Evolutionary conservation across 2,888 invertebrate species (phyloP).

Genomic region (Polyommatus iphigenia): DNA sequence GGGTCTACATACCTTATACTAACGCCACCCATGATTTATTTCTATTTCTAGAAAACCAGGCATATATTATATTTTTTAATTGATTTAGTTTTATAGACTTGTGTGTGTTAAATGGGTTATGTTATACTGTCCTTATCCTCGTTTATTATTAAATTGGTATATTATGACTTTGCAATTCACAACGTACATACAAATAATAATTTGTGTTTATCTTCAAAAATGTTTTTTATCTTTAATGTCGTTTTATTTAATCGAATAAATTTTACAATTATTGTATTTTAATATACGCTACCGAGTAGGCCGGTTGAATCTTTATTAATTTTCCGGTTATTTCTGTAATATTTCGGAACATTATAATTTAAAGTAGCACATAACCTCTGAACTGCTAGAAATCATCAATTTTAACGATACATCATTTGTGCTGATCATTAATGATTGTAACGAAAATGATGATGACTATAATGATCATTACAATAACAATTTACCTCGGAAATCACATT

Average conservation of each 20-base stretch:
- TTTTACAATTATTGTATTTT: background rate
- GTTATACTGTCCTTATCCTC: too few relatives aligned
- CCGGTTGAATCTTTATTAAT: background rate
- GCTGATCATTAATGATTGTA: slow-evolving; percentile 22
- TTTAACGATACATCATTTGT: slow-evolving; percentile 23
- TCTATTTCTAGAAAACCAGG: too few relatives aligned
- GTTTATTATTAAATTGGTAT: too few relatives aligned
- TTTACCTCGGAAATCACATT: slow-evolving; percentile 25
- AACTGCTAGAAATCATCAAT: slow-evolving; percentile 19
- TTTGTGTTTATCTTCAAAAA: background rate
- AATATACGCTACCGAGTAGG: background rate
- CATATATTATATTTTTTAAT: too few relatives aligned
- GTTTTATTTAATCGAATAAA: background rate
- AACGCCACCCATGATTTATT: too few relatives aligned
- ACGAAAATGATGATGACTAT: slow-evolving; percentile 27
- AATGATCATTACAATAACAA: slow-evolving; percentile 17
- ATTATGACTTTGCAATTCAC: too few relatives aligned
- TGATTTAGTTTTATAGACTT: too few relatives aligned
- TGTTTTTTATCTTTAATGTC: background rate
- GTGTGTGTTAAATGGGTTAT: too few relatives aligned
- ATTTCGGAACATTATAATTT: slow-evolving; percentile 2
- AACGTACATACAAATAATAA: too few relatives aligned
- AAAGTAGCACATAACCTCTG: slow-evolving; percentile 23
- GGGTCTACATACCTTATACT: too few relatives aligned
- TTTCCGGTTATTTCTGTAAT: background rate